These are phyloP conservation scores for Drosophila diplacantha DNA, from an alignment of 2,888 invertebrate genomes.

Conservation along the genomic window DNA sequence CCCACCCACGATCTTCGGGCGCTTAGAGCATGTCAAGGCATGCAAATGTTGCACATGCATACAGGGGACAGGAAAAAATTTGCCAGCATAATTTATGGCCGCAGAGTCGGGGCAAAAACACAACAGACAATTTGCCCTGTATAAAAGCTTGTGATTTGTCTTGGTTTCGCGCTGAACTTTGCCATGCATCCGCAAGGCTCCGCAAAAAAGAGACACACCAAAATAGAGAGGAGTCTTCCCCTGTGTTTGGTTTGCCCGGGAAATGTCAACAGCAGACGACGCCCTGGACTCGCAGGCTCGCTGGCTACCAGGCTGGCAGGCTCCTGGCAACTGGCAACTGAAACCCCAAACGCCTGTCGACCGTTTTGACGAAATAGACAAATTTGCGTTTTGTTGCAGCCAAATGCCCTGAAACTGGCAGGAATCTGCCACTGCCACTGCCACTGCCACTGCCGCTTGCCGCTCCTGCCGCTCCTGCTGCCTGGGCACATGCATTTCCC, in stretches of 20 bases:
- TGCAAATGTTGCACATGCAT: constrained; percentile 63
- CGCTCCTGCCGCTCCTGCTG: constrained; percentile 37
- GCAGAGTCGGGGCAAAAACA: constrained; percentile 28
- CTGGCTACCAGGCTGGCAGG: constrained; percentile 2
- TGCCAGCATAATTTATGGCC: constrained; percentile 68
- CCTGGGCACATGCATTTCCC: constrained; percentile 65
- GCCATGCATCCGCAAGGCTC: constrained; percentile 25
- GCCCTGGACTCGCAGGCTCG: constrained; percentile 27
- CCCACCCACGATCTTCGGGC: constrained; percentile 10
- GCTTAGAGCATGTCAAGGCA: constrained; percentile 42
- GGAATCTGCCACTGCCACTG: constrained; percentile 25
- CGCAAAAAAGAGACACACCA: constrained; percentile 19
- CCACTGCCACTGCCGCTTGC: constrained; percentile 22
- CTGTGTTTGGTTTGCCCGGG: constrained; percentile 44
- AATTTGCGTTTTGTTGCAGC: constrained; percentile 75
- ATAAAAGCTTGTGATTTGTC: constrained; percentile 72
- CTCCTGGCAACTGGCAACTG: constrained; percentile 2
- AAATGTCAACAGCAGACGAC: constrained; percentile 71
- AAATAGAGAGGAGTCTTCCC: constrained; percentile 16
- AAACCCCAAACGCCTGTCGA: constrained; percentile 64
- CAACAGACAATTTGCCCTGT: constrained; percentile 66
- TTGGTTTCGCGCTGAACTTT: constrained; percentile 63
- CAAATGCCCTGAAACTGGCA: constrained; percentile 58
- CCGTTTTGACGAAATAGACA: constrained; percentile 75
- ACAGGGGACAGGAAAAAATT: constrained; percentile 30